phyloP scores from a whole-genome alignment of 1,140 invertebrate genomes.

The Anagrus nilaparvatae region DNA sequence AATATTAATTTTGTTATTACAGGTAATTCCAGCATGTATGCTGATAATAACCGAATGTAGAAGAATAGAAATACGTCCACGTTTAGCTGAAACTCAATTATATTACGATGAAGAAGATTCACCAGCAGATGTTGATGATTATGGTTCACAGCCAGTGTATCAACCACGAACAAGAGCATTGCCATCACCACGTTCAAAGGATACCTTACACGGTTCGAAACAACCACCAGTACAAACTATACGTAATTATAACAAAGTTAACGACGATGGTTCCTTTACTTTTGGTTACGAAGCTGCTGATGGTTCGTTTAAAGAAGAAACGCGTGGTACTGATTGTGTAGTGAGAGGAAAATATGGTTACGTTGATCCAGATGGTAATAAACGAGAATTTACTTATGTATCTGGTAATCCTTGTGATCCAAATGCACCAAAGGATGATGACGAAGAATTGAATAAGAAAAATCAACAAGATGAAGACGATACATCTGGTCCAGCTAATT shows the following conservation, averaged over 20 bases:
- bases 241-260: constrained; percentile 70
- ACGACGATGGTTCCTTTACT: constrained; percentile 76
- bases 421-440: constrained; percentile 59
- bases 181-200: constrained; percentile 42
- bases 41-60: constrained; percentile 29
- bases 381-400: constrained; percentile 78
- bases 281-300: constrained; percentile 82
- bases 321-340: constrained; percentile 73
- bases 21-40: constrained; percentile 35
- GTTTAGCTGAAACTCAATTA: constrained; percentile 29
- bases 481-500: constrained; percentile 52
- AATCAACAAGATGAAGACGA: constrained; percentile 48
- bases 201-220: constrained; percentile 45
- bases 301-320: constrained; percentile 84
- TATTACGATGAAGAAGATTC: constrained; percentile 37
- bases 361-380: constrained; percentile 78
- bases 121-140: constrained; percentile 30
- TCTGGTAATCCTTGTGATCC: constrained; percentile 85
- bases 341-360: constrained; percentile 83
- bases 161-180: constrained; percentile 34
- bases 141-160: constrained; percentile 29
- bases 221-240: constrained; percentile 67
- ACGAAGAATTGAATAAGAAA: constrained; percentile 47
- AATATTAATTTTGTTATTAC: too few species aligned
- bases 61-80: constrained; percentile 32